Evolutionary conservation across 2,113 vertebrate species (phyloP).

Genomic region (Daboia siamensis): DNA sequence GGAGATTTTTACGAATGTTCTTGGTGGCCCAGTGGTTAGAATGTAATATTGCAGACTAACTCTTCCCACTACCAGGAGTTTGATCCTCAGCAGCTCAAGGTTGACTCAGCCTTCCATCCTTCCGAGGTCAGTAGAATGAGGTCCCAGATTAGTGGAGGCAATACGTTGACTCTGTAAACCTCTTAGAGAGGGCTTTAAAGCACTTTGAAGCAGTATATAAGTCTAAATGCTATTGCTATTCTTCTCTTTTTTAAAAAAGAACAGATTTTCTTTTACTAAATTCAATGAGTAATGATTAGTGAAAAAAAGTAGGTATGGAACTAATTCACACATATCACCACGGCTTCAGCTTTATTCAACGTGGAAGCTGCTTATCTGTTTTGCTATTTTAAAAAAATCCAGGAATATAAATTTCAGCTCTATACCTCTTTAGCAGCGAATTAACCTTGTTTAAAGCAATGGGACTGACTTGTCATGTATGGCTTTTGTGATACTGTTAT

Average conservation of each 20-base stretch:
- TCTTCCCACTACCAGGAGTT: no score
- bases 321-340: not conserved
- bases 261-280: not conserved
- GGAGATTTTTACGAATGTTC: not conserved
- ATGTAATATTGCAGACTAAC: no score
- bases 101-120: no score
- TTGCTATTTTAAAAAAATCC: not conserved
- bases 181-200: no score
- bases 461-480: not conserved
- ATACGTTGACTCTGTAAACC: no score
- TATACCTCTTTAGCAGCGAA: not conserved
- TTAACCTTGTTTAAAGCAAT: not conserved
- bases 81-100: no score
- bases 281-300: not conserved
- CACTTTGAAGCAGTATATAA: no score
- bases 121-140: no score
- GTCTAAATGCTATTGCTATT: not conserved
- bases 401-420: not conserved
- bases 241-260: not conserved
- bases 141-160: no score
- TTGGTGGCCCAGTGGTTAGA: not conserved
- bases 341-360: not conserved
- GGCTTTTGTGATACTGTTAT: not conserved
- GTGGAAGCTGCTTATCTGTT: not conserved
- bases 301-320: not conserved